phyloP scores from a whole-genome alignment of 2,797 vertebrate species.

The Champsocephalus esox region DNA sequence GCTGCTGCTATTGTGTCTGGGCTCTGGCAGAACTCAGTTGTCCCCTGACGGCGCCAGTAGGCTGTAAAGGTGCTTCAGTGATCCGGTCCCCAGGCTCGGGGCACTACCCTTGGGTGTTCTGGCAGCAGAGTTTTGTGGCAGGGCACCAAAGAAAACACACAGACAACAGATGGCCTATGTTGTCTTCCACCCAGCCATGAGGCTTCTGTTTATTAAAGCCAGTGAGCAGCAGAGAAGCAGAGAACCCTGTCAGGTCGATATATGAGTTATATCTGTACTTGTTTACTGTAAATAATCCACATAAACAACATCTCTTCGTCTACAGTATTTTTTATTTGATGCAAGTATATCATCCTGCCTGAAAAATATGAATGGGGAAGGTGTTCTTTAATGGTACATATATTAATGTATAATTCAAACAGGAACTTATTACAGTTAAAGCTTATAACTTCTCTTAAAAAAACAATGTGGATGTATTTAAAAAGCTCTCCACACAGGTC shows the following conservation, averaged over 20 bases:
- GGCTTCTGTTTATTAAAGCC: slow-evolving; percentile 54
- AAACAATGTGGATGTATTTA: background rate
- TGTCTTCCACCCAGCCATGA: slow-evolving; percentile 68
- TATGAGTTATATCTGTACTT: slow-evolving; percentile 16
- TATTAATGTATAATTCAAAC: background rate
- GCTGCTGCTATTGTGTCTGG: slow-evolving; percentile 46
- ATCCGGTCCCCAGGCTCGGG: slow-evolving; percentile 56
- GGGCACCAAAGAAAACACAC: slow-evolving; percentile 74
- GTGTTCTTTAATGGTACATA: background rate
- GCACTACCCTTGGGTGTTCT: slow-evolving; percentile 68
- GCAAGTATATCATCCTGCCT: background rate
- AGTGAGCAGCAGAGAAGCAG: slow-evolving; percentile 38
- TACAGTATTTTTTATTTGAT: background rate
- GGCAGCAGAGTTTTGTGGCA: slow-evolving; percentile 72
- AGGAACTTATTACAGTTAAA: background rate
- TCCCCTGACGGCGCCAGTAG: slow-evolving; percentile 47
- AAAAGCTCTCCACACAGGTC: background rate
- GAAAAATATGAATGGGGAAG: background rate
- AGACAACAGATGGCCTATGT: slow-evolving; percentile 76
- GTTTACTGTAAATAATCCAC: background rate
- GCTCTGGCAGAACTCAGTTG: slow-evolving; percentile 50
- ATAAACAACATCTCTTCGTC: background rate
- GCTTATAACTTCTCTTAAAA: background rate
- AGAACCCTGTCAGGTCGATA: slow-evolving; percentile 41
- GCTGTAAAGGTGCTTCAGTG: slow-evolving; percentile 66